Base-by-base conservation (phyloP, 2,888 invertebrate genomes). In the Agriopis leucophaearia region DNA sequence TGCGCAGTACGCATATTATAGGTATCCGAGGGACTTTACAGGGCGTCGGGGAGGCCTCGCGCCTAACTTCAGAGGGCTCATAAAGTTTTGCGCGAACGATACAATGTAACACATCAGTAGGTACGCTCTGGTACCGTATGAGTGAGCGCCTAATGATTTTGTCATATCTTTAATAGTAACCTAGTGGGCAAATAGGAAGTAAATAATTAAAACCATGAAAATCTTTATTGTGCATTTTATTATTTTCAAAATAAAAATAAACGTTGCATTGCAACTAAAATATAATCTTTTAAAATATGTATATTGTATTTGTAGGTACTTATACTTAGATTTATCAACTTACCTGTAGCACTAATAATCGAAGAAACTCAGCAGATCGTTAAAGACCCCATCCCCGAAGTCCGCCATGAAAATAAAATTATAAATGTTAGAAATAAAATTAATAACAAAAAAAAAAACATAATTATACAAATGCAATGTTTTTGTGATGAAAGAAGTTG, bases 351-450 rank as follows among this genome's bases (percentile, higher is more conserved):
- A 75, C 78, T 79, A 79, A 81, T 3, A 48, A 58, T 58, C 58
- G 58, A 50, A 59, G 75, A 76, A 81, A 80, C 80, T 83, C 81
- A 78, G 80, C 75, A 81, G 81, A 79, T 81, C 74, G 80, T 76
- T 76, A 79, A 55, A 47, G 78, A 74, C 78, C 74, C 81, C 76
- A 79, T 80, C 83, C 82, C 82, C 84, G 74, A 76, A 80, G 86
- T 86, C 82, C 78, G 77, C 81, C 90, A 91, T 91, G 90, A 82
- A 90, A 90, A 91, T 86, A 88, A 91, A 91, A 90, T 85, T 75
- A 80, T 82, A 67, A 76, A 78, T 68, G 83, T 85, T 88, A 86
- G 84, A 84, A 87, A 87, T 44, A 27, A 63, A 59, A 59, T 27
- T 50, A 13, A 40, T 16, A 50, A 27, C 48, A 40, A 40, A 58